These are phyloP conservation scores for Megamerina dolium DNA, from an alignment of 2,888 invertebrate genomes.

Conservation along the genomic window DNA sequence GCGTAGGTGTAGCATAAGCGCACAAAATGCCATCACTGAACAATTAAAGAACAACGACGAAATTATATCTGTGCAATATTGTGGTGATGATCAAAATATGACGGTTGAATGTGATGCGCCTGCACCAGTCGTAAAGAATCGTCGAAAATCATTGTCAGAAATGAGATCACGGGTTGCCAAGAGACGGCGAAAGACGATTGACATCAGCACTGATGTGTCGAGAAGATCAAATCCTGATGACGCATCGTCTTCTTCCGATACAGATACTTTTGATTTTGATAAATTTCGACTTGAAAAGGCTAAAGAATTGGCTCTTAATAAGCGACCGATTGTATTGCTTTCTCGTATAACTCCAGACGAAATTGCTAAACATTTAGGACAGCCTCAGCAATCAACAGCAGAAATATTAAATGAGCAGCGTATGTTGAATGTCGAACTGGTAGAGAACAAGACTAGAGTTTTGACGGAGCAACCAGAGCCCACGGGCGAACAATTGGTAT, in stretches of 20 bases:
- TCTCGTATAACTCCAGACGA: constrained; percentile 3
- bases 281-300: not conserved
- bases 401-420: too few relatives aligned
- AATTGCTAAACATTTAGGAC: not conserved
- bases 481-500: not conserved
- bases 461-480: not conserved
- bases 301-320: constrained; percentile 3
- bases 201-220: constrained; percentile 4
- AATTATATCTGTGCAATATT: not conserved
- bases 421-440: constrained; percentile 14
- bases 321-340: constrained; percentile 6
- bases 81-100: constrained; percentile 1
- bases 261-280: constrained; percentile 5
- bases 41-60: constrained; percentile 10
- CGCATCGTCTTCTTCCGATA: constrained; percentile 2
- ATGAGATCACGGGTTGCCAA: not conserved
- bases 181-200: not conserved
- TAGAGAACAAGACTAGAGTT: constrained; percentile 5
- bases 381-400: not conserved
- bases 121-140: not conserved
- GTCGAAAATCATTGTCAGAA: not conserved
- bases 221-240: not conserved
- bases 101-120: too few relatives aligned
- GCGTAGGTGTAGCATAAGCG: constrained; percentile 19
- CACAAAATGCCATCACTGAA: constrained; percentile 15